A percentile compares a stretch with the other conserved stretches of the same genome.
Conservation (phyloP, 2,797 vertebrate genomes). For the Anomalospiza imberbis region DNA sequence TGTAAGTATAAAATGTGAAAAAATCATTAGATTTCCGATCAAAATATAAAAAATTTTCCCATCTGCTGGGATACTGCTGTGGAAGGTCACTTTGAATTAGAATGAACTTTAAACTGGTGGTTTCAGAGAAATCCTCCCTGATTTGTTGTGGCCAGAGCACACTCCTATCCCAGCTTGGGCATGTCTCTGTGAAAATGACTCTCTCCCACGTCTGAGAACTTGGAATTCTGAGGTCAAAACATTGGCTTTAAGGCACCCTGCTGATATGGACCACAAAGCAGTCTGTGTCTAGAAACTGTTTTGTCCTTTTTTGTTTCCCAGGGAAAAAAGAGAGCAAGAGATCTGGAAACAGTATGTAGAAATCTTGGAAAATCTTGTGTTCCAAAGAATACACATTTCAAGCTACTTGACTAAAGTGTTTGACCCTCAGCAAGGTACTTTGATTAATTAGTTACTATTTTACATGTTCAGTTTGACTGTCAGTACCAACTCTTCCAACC, state of each 20-base stretch:
- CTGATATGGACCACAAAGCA: neutral
- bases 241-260: neutral
- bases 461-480: neutral
- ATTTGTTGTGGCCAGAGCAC: neutral
- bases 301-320: neutral
- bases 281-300: neutral
- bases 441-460: neutral
- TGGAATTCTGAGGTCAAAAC: neutral
- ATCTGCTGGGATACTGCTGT: too few relatives aligned
- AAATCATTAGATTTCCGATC: neutral
- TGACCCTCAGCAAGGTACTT: neutral
- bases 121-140: neutral
- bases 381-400: neutral
- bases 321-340: neutral
- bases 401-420: neutral
- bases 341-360: neutral
- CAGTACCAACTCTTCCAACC: neutral
- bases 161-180: neutral
- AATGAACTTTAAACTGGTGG: neutral
- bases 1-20: neutral
- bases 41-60: neutral
- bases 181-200: neutral
- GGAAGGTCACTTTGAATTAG: neutral
- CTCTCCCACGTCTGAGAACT: neutral
- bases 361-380: conserved; percentile 28